Evolutionary conservation across 1,140 invertebrate species (phyloP).

Genomic region (Goniozus legneri): DNA sequence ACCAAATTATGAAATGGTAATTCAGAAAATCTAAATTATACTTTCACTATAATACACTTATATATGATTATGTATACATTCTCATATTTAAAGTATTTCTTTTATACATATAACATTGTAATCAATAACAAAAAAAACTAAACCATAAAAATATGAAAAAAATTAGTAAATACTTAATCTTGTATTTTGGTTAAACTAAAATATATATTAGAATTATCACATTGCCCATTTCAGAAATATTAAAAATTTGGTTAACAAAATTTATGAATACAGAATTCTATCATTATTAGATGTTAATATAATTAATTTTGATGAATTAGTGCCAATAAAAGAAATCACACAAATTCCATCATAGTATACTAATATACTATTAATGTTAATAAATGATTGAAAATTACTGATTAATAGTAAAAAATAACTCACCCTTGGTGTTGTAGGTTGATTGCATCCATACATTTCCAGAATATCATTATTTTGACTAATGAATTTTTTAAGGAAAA

Average conservation of each 20-base stretch:
- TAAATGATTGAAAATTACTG: too few relatives aligned
- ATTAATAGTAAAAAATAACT: constrained; percentile 20
- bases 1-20: too few relatives aligned
- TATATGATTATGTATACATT: background rate
- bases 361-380: too few relatives aligned
- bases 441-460: constrained; percentile 33
- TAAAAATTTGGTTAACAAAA: background rate
- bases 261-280: too few relatives aligned
- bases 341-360: too few relatives aligned
- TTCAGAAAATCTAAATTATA: too few relatives aligned
- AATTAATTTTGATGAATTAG: too few relatives aligned
- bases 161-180: constrained; percentile 1
- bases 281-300: too few relatives aligned
- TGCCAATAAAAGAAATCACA: too few relatives aligned
- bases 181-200: background rate
- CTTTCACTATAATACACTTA: background rate
- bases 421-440: constrained; percentile 20
- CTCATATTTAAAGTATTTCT: background rate
- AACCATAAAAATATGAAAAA: constrained; percentile 5
- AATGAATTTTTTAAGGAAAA: constrained; percentile 8
- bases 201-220: too few relatives aligned
- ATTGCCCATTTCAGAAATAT: too few relatives aligned
- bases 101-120: background rate
- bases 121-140: background rate
- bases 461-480: constrained; percentile 37